Base-by-base conservation (phyloP, 2,797 vertebrate genomes). In the Gobio occitaniae region DNA sequence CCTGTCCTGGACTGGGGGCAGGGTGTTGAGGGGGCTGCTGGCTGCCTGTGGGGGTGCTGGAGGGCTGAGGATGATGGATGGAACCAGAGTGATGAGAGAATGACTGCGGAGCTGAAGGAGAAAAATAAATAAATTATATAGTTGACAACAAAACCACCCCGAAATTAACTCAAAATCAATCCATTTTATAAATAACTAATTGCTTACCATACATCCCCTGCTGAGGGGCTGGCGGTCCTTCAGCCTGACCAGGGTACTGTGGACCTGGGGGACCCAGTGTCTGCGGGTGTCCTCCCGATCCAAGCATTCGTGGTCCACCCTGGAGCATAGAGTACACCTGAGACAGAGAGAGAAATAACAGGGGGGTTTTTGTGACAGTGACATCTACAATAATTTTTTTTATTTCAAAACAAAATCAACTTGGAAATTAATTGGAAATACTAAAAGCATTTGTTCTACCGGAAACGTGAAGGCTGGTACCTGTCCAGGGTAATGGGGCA, bases 1-100 rank as follows among this genome's bases (percentile, higher is more conserved):
- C 97, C 96, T 98, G 97, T 94, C 97, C 97, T 7, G 97, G 97
- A 91, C 97, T 98, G 41, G 97, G 97, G 56, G 96, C 96, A 9
- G 96, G 93, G 69, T 98, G 97, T 92, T 98, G 97, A 52, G 95
- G 96, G 66, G 96, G 97, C 9, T 95, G 96, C 91, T 97, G 97
- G 94, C 93, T 98, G 88, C 97, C 97, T 29, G 97, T 97, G 3
- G 97, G 97, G 2, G 97, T 98, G 90, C 96, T 97, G 86, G 97
- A 96, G 50, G 97, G 97, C 91, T 98, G 97, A 2, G 97, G 96
- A 77, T 95, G 97, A 92, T 97, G 97, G 80, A 97, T 95, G 88
- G 96, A 94, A 2, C 96, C 96, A 6, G 96, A 93, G 90, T 97
- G 97, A 91, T 97, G 97, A 61, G 97, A 92, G 90, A 97, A 98